phyloP scores from a whole-genome alignment of 2,113 vertebrate genomes.

The Oryzias javanicus region DNA sequence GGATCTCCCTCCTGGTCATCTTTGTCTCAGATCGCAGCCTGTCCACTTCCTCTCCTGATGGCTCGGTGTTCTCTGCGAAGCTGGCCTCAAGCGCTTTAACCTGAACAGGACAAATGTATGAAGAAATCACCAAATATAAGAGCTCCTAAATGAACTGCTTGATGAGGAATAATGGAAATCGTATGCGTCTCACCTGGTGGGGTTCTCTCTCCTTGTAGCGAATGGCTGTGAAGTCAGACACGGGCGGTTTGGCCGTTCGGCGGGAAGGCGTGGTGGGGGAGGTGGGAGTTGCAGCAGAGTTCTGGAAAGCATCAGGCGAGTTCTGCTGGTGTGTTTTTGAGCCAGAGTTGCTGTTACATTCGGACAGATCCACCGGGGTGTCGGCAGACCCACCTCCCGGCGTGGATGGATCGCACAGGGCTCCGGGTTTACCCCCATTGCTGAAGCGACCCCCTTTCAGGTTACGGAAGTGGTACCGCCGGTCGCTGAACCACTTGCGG shows the following conservation, averaged over 20 bases:
- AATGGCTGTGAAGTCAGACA: slow-evolving; percentile 89
- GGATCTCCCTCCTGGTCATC: slow-evolving; percentile 96
- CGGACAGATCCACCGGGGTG: slow-evolving; percentile 69
- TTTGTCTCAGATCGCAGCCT: slow-evolving; percentile 90
- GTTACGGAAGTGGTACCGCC: slow-evolving; percentile 93
- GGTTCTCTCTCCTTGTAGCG: slow-evolving; percentile 96
- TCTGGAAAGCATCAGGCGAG: slow-evolving; percentile 41
- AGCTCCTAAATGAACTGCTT: neutral
- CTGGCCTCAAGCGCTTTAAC: slow-evolving; percentile 85
- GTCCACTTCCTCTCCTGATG: slow-evolving; percentile 88
- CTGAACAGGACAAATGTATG: slow-evolving; percentile 23
- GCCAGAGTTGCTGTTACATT: slow-evolving; percentile 35
- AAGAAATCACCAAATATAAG: neutral
- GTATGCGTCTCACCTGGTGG: slow-evolving; percentile 82
- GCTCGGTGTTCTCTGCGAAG: slow-evolving; percentile 84
- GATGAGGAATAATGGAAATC: no score
- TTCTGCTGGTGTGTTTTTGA: slow-evolving; percentile 68
- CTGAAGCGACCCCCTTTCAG: slow-evolving; percentile 80
- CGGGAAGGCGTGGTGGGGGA: slow-evolving; percentile 77
- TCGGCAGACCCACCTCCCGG: slow-evolving; percentile 10
- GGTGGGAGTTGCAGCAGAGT: slow-evolving; percentile 70
- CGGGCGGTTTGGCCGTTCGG: slow-evolving; percentile 85
- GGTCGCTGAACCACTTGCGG: slow-evolving; percentile 97
- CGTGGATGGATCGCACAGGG: neutral
- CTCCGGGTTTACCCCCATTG: slow-evolving; percentile 49